Percentiles rank a stretch among this genome's conserved stretches.
These are phyloP conservation scores for Dichetophora obliterata DNA, from an alignment of 2,888 invertebrate species.

Conservation along the genomic window DNA sequence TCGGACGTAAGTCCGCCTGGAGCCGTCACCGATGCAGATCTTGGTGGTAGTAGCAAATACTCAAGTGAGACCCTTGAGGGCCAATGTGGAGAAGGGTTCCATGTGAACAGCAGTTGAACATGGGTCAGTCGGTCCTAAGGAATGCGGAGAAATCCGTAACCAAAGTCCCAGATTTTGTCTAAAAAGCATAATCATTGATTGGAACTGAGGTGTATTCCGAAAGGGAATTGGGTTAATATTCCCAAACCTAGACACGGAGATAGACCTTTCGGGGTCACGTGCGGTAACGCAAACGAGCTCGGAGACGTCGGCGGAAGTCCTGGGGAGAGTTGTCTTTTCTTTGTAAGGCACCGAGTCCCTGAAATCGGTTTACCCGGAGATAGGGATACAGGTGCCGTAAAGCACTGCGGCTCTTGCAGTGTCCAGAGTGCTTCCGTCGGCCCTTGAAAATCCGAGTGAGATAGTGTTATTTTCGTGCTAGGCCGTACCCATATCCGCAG, in stretches of 20 bases:
- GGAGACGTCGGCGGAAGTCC: slow-evolving; percentile 72
- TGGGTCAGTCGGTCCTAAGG: slow-evolving; percentile 75
- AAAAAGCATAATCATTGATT: no score
- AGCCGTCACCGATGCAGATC: slow-evolving; percentile 69
- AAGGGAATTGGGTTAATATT: not conserved
- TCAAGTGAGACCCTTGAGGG: slow-evolving; percentile 75
- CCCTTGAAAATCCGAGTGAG: slow-evolving; percentile 68
- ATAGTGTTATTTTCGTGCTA: slow-evolving; percentile 3
- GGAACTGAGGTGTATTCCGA: no score
- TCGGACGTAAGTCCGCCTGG: slow-evolving; percentile 73
- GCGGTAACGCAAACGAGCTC: not conserved
- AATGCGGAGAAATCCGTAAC: no score
- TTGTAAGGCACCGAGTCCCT: slow-evolving; percentile 50
- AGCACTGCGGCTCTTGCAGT: slow-evolving; percentile 50
- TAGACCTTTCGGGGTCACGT: not conserved
- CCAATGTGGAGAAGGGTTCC: slow-evolving; percentile 76
- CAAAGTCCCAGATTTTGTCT: no score
- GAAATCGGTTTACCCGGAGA: slow-evolving; percentile 49
- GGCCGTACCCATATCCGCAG: slow-evolving; percentile 78
- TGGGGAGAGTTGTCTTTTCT: slow-evolving; percentile 66
- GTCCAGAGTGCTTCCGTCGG: slow-evolving; percentile 52
- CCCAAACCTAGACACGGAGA: not conserved
- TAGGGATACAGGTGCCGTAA: slow-evolving; percentile 48
- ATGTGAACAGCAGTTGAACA: no score
- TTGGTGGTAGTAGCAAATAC: slow-evolving; percentile 72